These are phyloP conservation scores for Simalia tracyae DNA, from an alignment of 2,797 vertebrate species.

Conservation along the genomic window DNA sequence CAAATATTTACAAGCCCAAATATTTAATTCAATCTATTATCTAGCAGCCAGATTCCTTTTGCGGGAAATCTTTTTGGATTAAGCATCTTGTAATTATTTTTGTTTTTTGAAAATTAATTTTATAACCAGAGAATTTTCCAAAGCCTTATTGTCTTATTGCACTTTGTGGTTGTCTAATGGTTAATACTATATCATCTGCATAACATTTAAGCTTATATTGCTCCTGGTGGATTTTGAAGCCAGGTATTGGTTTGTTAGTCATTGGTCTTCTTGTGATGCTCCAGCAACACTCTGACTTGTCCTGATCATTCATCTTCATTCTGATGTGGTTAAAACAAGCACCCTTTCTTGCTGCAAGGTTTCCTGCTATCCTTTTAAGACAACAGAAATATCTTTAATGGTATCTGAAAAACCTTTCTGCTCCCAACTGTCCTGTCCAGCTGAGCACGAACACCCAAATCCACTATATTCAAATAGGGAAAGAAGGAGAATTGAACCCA, in stretches of 20 bases:
- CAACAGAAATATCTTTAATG: not conserved
- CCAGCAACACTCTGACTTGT: not conserved
- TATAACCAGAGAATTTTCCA: not conserved
- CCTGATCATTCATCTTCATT: not conserved
- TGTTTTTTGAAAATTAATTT: not conserved
- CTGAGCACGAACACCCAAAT: slow-evolving; percentile 96
- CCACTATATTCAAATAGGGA: slow-evolving; percentile 77
- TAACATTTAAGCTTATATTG: not conserved
- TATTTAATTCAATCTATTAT: not conserved
- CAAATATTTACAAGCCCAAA: not conserved
- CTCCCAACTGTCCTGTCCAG: slow-evolving; percentile 94
- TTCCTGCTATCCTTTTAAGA: not conserved
- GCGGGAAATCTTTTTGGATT: not conserved
- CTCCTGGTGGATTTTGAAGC: not conserved
- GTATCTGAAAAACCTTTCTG: slow-evolving; percentile 86
- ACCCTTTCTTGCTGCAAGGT: not conserved
- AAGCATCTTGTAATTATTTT: not conserved
- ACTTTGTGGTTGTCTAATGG: not conserved
- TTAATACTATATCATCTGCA: not conserved
- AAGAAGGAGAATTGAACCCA: not conserved
- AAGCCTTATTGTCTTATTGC: not conserved
- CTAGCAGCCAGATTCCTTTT: not conserved
- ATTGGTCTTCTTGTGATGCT: not conserved
- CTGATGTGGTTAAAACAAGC: no score
- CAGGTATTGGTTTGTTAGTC: not conserved